Base-by-base conservation (phyloP, 1,140 invertebrate genomes). In the Nomia melanderi region DNA sequence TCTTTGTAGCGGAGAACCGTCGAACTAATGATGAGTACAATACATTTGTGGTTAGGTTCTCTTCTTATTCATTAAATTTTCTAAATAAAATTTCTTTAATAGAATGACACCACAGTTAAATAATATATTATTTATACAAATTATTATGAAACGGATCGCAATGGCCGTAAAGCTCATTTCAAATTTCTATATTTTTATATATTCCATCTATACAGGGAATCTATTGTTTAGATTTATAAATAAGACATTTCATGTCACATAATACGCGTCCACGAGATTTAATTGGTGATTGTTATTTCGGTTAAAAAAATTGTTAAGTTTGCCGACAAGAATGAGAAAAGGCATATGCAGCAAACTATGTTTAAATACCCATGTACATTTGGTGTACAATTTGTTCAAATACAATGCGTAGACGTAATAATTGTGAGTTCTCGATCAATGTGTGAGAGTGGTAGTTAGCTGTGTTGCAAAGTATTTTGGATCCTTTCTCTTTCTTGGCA, bases 401-500 rank as follows among this genome's bases (percentile, higher is more conserved):
- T 39, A 50, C 25, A 54, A 50, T 36, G 36, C 8, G 27, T 79
- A 67, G 50, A 65, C 29, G 33, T 76, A 77, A 53, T 36, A 20
- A 67, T 53, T 44, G 64, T 83, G 66, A 70, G 23, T 76, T 33
- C 29, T 50, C 62, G n/a, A 53, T 57, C 27, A 17, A 44, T 31
- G 60, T 83, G 54, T 82, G 56, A 69, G 70, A 36, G 54, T 83
- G 69, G 71, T 88, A 87, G 86, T 82, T 88, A 85, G 85, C 54
- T 20, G 53, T 12, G 57, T 79, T 83, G 57, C 79, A 75, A 88
- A 83, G 74, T 85, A 88, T 79, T 81, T 85, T 87, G 76, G 76
- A 77, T 76, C 57, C 85, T 88, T 71, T 65, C 31, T 59, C 76
- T 87, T 84, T 83, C 73, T 90, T 90, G 89, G 86, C 89, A 90